Evolutionary conservation across 1,140 invertebrate genomes (phyloP), one percentile per base, ranked within the genome.

Genomic region (Melipona quadrifasciata): DNA sequence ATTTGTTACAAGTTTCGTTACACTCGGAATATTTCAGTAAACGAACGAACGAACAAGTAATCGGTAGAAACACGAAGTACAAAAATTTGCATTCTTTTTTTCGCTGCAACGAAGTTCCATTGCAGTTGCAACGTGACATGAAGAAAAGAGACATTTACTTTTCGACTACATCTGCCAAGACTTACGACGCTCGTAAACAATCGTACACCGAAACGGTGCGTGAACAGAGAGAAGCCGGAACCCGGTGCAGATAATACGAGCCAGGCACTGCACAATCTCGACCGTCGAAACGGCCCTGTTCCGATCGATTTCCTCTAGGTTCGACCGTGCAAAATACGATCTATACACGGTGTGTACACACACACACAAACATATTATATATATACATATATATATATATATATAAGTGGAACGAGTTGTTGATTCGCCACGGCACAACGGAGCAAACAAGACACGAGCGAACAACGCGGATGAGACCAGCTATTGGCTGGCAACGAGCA

Each of bases 401-500:
- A 31, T 31, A 31, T 31, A 31, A 31, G 39, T 39, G 19, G 17
- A 64, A n/a, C 34, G 71, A 74, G 71, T 75, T 58, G 78, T 80
- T 80, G 68, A 72, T 80, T 72, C 67, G 64, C 27, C 16, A 68
- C 21, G 12, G 6, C n/a, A 21, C 16, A 47, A 21, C 68, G 47
- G 39, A 53, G 51, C 55, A 80, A 80, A 80, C 51, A 58, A 47
- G 53, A 47, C 6, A 19, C 55, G 31, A 27, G 12, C 1, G 21
- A 2, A 61, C 39, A 64, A 57, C 24, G 51, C 14, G 57, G 11
- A 39, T 1, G 68, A 19, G 70, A 16, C 12, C 19, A 24, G n/a
- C 55, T 81, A 73, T 81, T n/a, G 39, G 24, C 16, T 64, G 12
- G 53, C 61, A 73, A 81, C 79, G 79, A 81, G n/a, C 39, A 19